These are phyloP conservation scores for Cliona cf. orientalis DNA, from an alignment of 37 sponge, comb jelly and placozoan species.

Conservation along the genomic window DNA sequence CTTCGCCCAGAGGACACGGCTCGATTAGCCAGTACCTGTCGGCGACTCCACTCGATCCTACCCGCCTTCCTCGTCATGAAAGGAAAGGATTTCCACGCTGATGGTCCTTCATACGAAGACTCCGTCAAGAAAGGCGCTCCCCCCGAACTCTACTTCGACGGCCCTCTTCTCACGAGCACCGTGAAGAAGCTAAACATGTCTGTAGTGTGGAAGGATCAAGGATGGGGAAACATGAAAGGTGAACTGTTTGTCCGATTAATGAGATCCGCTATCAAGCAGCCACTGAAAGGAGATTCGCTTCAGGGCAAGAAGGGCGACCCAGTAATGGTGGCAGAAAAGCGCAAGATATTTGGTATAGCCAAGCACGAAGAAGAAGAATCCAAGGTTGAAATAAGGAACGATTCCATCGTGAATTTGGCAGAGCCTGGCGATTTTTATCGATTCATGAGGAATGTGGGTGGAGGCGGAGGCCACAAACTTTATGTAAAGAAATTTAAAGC, in stretches of 20 bases:
- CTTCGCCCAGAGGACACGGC: constrained; percentile 32
- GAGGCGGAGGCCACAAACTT: too few species aligned
- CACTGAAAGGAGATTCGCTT: background rate
- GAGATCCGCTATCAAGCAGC: background rate
- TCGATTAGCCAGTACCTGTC: constrained; percentile 21
- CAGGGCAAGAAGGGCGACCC: background rate
- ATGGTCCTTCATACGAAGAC: constrained; percentile 10
- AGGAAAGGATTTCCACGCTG: constrained; percentile 37
- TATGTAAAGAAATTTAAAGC: too few species aligned
- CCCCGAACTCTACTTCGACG: constrained; percentile 55
- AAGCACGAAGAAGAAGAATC: constrained; percentile 10
- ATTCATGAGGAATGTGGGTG: background rate
- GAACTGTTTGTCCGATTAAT: constrained; percentile 40
- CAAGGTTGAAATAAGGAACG: constrained; percentile 16
- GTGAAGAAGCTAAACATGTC: constrained; percentile 46
- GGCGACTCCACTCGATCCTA: constrained; percentile 30
- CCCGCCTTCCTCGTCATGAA: constrained; percentile 50
- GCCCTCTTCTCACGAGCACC: constrained; percentile 11
- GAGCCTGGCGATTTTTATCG: background rate
- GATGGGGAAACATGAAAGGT: constrained; percentile 60
- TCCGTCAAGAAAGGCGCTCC: background rate
- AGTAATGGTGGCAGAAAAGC: constrained; percentile 27
- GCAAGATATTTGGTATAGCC: constrained; percentile 23
- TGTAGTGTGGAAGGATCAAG: constrained; percentile 61
- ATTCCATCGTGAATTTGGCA: constrained; percentile 11